These are phyloP conservation scores for Villa cingulata DNA, from an alignment of 2,888 invertebrate species.

Conservation along the genomic window DNA sequence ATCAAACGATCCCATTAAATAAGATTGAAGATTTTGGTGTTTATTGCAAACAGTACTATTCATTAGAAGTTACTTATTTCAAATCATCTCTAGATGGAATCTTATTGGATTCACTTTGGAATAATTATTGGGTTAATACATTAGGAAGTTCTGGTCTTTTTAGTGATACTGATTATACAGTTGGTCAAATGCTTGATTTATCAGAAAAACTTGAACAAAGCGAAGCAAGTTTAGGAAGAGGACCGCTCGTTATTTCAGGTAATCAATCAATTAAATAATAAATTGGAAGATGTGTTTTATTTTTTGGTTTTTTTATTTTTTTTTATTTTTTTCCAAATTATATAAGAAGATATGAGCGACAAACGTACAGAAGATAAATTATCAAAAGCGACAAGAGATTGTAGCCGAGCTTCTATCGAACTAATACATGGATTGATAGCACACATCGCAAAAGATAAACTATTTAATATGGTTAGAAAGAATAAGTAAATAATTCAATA, in stretches of 20 bases:
- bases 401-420: constrained; percentile 95
- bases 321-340: neutral
- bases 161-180: constrained; percentile 95
- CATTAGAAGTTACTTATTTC: constrained; percentile 86
- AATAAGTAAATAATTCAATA: constrained; percentile 18
- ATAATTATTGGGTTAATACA: constrained; percentile 99
- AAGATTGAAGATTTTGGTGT: constrained; percentile 99
- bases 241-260: constrained; percentile 53
- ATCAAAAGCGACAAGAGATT: constrained; percentile 89
- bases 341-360: constrained; percentile 72
- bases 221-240: constrained; percentile 71
- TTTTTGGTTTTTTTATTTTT: too few relatives aligned
- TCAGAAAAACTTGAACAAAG: constrained; percentile 95
- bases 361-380: constrained; percentile 91
- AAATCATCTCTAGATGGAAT: constrained; percentile 89
- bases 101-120: constrained; percentile 93
- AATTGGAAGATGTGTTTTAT: neutral
- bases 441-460: constrained; percentile 88
- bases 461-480: constrained; percentile 64
- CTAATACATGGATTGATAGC: constrained; percentile 97
- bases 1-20: constrained; percentile 96
- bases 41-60: constrained; percentile 98
- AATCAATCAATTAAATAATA: constrained; percentile 13
- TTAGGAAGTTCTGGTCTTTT: constrained; percentile 90
- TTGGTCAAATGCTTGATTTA: constrained; percentile 93